Percentiles rank a stretch among this genome's conserved stretches.
Evolutionary conservation across 2,888 invertebrate genomes (phyloP).

Genomic region (Chorisops tibialis): DNA sequence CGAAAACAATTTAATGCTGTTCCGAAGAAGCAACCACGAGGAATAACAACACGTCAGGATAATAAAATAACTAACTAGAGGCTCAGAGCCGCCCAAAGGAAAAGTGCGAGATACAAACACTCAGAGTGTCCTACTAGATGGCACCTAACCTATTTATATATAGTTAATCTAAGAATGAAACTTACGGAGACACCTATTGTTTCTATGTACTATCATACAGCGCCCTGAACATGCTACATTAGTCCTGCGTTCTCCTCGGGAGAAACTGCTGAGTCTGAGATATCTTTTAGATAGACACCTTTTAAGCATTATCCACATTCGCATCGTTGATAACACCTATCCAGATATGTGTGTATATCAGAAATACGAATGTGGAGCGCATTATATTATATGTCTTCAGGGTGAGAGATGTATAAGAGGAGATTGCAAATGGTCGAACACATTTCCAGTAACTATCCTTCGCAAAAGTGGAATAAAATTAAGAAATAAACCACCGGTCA

Average conservation of each 20-base stretch:
- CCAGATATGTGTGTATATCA: neutral
- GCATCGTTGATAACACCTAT: neutral
- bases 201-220: constrained; percentile 8
- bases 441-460: neutral
- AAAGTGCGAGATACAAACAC: neutral
- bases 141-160: neutral
- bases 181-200: constrained; percentile 3
- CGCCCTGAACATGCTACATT: too few species aligned
- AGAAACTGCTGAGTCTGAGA: constrained; percentile 25
- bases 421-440: neutral
- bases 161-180: neutral
- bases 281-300: constrained; percentile 18
- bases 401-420: neutral
- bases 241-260: constrained; percentile 17
- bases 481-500: constrained; percentile 33
- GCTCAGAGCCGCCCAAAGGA: neutral
- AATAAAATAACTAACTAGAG: constrained; percentile 31
- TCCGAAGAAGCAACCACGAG: constrained; percentile 14
- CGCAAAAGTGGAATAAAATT: constrained; percentile 28
- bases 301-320: constrained; percentile 18
- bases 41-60: constrained; percentile 29
- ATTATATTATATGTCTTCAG: neutral
- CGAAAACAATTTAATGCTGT: constrained; percentile 31
- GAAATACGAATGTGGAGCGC: neutral
- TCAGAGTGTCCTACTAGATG: neutral